Evolutionary conservation across 1,140 invertebrate genomes (phyloP).

Genomic region (Cotesia glomerata): DNA sequence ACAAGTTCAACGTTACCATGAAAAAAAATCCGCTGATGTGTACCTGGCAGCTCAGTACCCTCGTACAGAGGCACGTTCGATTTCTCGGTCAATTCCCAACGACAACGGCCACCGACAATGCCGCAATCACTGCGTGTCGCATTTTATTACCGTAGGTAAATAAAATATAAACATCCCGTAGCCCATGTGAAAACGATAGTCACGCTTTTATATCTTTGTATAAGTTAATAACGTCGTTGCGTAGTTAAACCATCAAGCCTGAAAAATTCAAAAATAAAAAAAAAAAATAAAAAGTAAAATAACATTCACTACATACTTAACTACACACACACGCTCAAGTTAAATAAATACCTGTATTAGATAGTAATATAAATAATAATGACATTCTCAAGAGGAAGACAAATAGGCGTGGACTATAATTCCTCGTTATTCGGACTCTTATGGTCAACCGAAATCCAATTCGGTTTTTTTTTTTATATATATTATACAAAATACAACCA

Average conservation of each 20-base stretch:
- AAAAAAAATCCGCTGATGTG: slow-evolving; percentile 12
- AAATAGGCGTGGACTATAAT: slow-evolving; percentile 13
- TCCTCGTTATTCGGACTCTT: not conserved
- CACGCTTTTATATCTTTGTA: slow-evolving; percentile 6
- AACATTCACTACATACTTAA: no score
- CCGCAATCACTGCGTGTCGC: slow-evolving; percentile 19
- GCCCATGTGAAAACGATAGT: slow-evolving; percentile 1
- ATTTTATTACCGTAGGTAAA: slow-evolving; percentile 26
- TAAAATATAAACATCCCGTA: slow-evolving; percentile 22
- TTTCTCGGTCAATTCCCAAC: slow-evolving; percentile 16
- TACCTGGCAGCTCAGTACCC: not conserved
- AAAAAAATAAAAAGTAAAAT: not conserved
- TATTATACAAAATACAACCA: not conserved
- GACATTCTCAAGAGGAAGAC: not conserved
- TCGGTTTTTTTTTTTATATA: not conserved
- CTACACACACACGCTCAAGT: no score
- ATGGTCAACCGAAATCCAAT: not conserved
- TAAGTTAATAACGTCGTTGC: not conserved
- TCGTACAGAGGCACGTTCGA: slow-evolving; percentile 1
- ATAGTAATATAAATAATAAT: not conserved
- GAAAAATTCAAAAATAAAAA: not conserved
- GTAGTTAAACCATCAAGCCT: not conserved
- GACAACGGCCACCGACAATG: slow-evolving; percentile 17
- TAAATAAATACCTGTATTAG: not conserved
- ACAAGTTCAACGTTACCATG: slow-evolving; percentile 23